Evolutionary conservation across 2,797 vertebrate species (phyloP), one percentile per base, ranked within the genome.

Genomic region (Gallinago nigripennis): DNA sequence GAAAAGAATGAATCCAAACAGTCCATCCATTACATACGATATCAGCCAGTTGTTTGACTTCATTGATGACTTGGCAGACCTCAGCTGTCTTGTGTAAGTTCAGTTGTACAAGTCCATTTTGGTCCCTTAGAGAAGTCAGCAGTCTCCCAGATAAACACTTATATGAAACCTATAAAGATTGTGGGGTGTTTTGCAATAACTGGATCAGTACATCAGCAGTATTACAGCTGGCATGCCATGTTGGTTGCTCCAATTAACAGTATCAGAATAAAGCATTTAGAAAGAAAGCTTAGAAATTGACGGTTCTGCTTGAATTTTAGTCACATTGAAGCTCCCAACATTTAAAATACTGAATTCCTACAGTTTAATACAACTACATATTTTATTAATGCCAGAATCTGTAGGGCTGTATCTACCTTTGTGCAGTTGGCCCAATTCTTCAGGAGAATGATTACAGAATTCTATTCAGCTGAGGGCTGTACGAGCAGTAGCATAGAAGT

Each of bases 1-100:
- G 97, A 99, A 99, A 98, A 99, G 99, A 97, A 99, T 99, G 99
- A 99, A 99, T 97, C 99, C 99, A 82, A 99, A 99, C 98, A 99
- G 99, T 93, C 99, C 99, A 6, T 99, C 99, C 64, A 99, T 99
- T 97, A 99, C 99, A 4, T 99, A 99, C 10, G 99, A 99, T 96
- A 99, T 99, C 96, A 99, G 99, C 96, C 99, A 99, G 30, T 98
- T 99, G 96, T 99, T 99, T 97, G 99, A 99, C 97, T 99, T 99
- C 91, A 99, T 99, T 37, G 99, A 99, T 86, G 99, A 99, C 97
- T 97, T 99, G 98, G 99, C 99, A 94, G 99, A 99, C 92, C 98
- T 99, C 95, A 99, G 99, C 98, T 99, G 99, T 98, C 98, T 99
- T 90, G 99, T 99, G 99, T 99, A 98, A 99, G 99, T 99, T 95